These are phyloP conservation scores for Phaethornis superciliosus DNA, from an alignment of 2,113 vertebrate genomes.

Conservation along the genomic window DNA sequence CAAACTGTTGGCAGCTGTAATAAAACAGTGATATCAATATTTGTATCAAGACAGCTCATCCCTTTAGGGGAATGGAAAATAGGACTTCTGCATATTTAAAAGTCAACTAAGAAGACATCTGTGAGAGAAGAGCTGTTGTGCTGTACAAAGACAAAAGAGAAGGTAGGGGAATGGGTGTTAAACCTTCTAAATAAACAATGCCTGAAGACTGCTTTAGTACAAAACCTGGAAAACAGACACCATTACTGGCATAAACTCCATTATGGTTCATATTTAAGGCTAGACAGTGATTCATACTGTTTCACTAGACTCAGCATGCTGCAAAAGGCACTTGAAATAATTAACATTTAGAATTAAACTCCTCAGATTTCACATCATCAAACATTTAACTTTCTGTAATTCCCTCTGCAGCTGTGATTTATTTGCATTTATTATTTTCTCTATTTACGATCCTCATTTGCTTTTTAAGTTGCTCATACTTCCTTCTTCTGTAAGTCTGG, in stretches of 20 bases:
- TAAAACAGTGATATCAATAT: conserved; percentile 32
- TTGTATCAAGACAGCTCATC: conserved; percentile 5
- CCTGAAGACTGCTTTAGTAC: not conserved
- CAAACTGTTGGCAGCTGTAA: not conserved
- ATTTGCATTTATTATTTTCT: conserved; percentile 65
- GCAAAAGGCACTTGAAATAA: conserved; percentile 65
- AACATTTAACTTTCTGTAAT: conserved; percentile 62
- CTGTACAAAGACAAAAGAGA: not conserved
- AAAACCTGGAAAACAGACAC: conserved; percentile 15
- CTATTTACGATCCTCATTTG: conserved; percentile 22
- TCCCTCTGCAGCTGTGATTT: conserved; percentile 57
- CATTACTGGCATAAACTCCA: not conserved
- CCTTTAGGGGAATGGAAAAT: conserved; percentile 6
- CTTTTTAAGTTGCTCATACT: conserved; percentile 46
- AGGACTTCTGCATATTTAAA: not conserved
- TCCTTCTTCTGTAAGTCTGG: conserved; percentile 38
- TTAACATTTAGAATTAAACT: conserved; percentile 68
- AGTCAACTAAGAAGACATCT: not conserved
- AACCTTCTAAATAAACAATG: not conserved
- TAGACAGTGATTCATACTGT: conserved; percentile 57
- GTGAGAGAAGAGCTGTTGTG: not conserved
- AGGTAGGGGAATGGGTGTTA: not conserved
- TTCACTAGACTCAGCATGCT: conserved; percentile 63
- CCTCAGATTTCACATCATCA: conserved; percentile 64
- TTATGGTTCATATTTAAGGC: conserved; percentile 33